Percentiles rank a stretch among this genome's conserved stretches.
Evolutionary conservation across 2,113 vertebrate genomes (phyloP).

Genomic region (Chrysemys picta): DNA sequence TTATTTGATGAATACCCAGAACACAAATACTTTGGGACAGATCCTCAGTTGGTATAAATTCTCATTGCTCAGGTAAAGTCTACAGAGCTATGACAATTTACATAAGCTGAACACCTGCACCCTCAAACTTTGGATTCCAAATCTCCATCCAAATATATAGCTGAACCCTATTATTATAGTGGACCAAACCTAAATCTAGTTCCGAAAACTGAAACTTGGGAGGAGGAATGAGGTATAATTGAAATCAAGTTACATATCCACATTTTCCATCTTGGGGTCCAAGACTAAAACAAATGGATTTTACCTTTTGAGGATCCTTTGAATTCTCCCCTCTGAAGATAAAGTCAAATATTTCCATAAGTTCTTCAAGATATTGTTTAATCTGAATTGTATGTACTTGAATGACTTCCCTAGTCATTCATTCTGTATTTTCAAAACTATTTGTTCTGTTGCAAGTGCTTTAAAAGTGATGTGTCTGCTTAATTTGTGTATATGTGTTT

Average conservation of each 20-base stretch:
- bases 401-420: not conserved
- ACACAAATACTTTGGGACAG: not conserved
- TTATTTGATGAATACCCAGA: not conserved
- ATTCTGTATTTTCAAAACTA: not conserved
- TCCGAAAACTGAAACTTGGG: rapidly evolving
- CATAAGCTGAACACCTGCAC: not conserved
- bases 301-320: not conserved
- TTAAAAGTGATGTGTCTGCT: not conserved
- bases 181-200: not conserved
- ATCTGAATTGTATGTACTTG: not conserved
- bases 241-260: not conserved
- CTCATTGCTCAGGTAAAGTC: not conserved
- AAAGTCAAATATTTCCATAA: not conserved
- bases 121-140: not conserved
- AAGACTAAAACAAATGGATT: not conserved
- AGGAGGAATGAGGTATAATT: not conserved
- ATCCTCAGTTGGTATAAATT: not conserved
- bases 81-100: not conserved
- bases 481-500: not conserved
- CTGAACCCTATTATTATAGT: not conserved
- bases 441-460: not conserved
- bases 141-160: not conserved
- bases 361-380: not conserved
- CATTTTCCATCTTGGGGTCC: not conserved
- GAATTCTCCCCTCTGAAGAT: not conserved